Percentiles rank a stretch among this genome's conserved stretches.
phyloP scores from a whole-genome alignment of 2,888 invertebrate genomes.

The Micropterix aruncella region DNA sequence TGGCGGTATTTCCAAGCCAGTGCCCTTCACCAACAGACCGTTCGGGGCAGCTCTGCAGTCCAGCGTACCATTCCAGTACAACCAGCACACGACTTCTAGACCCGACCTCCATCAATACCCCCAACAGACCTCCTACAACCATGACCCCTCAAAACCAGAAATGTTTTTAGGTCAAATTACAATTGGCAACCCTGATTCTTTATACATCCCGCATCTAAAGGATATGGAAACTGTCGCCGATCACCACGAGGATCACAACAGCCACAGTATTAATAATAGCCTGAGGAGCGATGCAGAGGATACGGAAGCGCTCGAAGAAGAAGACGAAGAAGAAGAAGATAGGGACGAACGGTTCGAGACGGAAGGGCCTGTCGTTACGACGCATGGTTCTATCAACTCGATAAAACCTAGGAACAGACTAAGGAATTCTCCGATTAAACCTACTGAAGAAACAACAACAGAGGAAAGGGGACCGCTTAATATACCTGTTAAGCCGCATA shows the following conservation, averaged over 20 bases:
- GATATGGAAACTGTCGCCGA: conserved; percentile 11
- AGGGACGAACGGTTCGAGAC: conserved; percentile 31
- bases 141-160: conserved; percentile 45
- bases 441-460: not conserved
- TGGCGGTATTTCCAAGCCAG: conserved; percentile 3
- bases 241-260: conserved; percentile 11
- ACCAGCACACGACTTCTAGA: conserved; percentile 35
- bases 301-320: conserved; percentile 24
- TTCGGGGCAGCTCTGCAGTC: conserved; percentile 30
- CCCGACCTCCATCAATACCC: conserved; percentile 41
- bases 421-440: conserved; percentile 1
- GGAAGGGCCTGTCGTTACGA: conserved; percentile 15
- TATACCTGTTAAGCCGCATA: not conserved
- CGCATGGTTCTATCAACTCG: conserved; percentile 2
- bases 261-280: conserved; percentile 22
- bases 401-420: conserved; percentile 12
- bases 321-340: conserved; percentile 28
- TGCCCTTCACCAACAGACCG: conserved; percentile 18
- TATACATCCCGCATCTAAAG: conserved; percentile 21
- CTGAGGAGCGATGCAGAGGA: conserved; percentile 31
- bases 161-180: conserved; percentile 48
- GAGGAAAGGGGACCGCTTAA: not conserved
- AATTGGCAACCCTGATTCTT: conserved; percentile 42
- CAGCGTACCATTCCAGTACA: conserved; percentile 31
- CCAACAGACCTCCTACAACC: conserved; percentile 40